Evolutionary conservation across 2,797 vertebrate species (phyloP).

Genomic region (Pteronotus mesoamericanus): DNA sequence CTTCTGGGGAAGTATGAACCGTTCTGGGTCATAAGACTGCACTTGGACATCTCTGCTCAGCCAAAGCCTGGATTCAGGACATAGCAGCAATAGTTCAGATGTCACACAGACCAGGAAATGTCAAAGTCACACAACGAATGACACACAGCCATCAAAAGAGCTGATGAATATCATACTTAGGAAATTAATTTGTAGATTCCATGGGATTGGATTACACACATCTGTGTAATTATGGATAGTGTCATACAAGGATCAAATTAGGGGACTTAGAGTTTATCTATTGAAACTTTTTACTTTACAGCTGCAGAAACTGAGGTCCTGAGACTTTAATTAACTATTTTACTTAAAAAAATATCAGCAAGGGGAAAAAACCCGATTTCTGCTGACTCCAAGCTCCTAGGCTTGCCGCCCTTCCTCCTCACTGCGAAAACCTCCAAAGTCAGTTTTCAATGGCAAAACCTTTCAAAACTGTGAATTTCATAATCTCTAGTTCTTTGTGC

Average conservation of each 20-base stretch:
- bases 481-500: not conserved
- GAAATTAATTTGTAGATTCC: not conserved
- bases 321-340: not conserved
- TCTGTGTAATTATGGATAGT: not conserved
- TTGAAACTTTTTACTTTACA: not conserved
- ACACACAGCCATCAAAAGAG: not conserved
- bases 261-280: not conserved
- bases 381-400: not conserved
- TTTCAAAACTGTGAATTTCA: not conserved
- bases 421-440: not conserved
- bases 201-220: not conserved
- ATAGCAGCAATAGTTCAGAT: not conserved
- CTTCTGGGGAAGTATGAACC: not conserved
- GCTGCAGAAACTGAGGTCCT: not conserved
- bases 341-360: not conserved
- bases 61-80: not conserved
- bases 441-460: constrained; percentile 6
- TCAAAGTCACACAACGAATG: not conserved
- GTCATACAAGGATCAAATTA: not conserved
- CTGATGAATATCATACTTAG: not conserved
- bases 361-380: not conserved
- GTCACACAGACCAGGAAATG: not conserved
- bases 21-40: not conserved
- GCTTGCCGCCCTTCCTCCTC: not conserved
- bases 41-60: not conserved